Base-by-base conservation (phyloP, 2,797 vertebrate genomes). In the Enteromius trimaculatus region DNA sequence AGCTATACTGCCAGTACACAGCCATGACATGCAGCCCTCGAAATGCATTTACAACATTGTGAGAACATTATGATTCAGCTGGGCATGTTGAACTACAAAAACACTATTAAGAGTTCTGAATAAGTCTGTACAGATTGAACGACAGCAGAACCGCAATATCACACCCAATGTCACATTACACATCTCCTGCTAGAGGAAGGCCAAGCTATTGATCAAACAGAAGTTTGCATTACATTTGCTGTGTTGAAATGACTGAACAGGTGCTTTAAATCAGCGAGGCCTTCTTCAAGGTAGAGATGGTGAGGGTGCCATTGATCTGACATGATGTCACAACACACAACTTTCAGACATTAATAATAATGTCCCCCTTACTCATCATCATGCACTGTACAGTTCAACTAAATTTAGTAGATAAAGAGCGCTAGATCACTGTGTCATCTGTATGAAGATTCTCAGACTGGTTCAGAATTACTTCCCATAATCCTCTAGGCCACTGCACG, bases 371-470 rank as follows among this genome's bases (percentile, higher is more conserved):
- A 88, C 88, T 90, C 92, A 92, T 95, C 94, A 95, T 95, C 94
- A 95, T 95, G 95, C 94, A 95, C 94, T 94, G 93, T 94, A 95
- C 93, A 95, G 89, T 91, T 95, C 88, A 93, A 95, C 92, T 93
- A 88, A 65, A 91, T 88, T 87, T 89, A 90, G 90, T 93, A 87
- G 88, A 87, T 88, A 87, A 44, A 91, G 87, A 90, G 81, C 44
- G 76, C 69, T 37, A 89, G 85, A 86, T 84, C 86, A 82, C 81
- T 84, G 88, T 92, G 86, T 91, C 80, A 91, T 92, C 90, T 92
- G 93, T 90, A 66, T 60, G 71, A 75, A 39, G 19, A 75, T 66
- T 87, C 68, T 29, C 70, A 66, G 39, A 39, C 37, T 65, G 74
- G 10, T 47, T 85, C 79, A 49, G 77, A 76, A 69, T 62, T 42